Percentiles rank a stretch among this genome's conserved stretches.
Evolutionary conservation across 2,797 vertebrate species (phyloP).

Genomic region (Mionectes olivaceus): DNA sequence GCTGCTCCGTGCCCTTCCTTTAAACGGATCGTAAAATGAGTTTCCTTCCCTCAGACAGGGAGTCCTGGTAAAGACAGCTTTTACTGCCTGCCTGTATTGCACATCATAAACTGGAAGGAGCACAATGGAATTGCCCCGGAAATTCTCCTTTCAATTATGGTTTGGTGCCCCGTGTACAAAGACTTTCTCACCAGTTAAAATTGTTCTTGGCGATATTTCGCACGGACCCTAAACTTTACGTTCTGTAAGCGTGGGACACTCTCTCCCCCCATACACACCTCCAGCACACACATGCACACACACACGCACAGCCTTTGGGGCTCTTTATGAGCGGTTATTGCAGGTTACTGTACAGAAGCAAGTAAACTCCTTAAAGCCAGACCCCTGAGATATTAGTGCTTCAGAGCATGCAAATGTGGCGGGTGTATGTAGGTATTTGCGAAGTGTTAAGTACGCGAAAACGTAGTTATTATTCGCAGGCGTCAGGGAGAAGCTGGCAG

Average conservation of each 20-base stretch:
- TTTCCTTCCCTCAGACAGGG: constrained; percentile 71
- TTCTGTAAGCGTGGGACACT: constrained; percentile 11
- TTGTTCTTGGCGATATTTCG: constrained; percentile 53
- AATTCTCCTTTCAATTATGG: constrained; percentile 83
- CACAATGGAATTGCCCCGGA: constrained; percentile 85
- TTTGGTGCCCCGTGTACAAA: constrained; percentile 80
- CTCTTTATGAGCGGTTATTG: neutral
- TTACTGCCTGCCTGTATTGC: constrained; percentile 84
- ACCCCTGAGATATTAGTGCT: neutral
- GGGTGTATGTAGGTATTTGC: neutral
- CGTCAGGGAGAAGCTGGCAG: neutral
- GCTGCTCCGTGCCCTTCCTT: constrained; percentile 60
- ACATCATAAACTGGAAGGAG: constrained; percentile 84
- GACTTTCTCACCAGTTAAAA: constrained; percentile 75
- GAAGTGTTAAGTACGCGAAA: constrained; percentile 8
- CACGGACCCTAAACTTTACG: constrained; percentile 58
- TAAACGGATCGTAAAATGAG: constrained; percentile 79
- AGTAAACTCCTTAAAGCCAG: neutral
- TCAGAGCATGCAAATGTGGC: neutral
- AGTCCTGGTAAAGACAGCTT: constrained; percentile 74
- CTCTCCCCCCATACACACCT: neutral
- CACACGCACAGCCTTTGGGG: neutral
- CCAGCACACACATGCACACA: neutral
- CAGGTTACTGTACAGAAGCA: constrained; percentile 14
- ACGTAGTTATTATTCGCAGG: neutral